Evolutionary conservation across 1,140 invertebrate genomes (phyloP), one percentile per base, ranked within the genome.

Genomic region (Solenopsis fugax): DNA sequence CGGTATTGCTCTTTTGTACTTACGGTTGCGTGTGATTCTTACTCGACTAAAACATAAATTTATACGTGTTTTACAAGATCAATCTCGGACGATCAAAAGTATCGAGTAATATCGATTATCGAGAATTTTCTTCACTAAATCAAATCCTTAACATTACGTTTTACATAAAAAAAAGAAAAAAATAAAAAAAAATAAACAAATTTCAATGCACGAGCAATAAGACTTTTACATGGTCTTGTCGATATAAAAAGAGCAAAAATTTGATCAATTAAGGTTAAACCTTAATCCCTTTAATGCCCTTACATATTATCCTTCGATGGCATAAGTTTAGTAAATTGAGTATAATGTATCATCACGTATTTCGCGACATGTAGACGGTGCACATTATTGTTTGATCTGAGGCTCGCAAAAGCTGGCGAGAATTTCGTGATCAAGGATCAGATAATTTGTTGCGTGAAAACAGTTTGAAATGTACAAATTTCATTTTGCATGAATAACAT

Each of bases 1-100:
- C 45, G 18, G 6, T 73, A 82, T 73, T 82, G 67, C 80, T 50
- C 18, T 24, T 84, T 84, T 84, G 80, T 84, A 84, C 80, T 84
- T 73, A 72, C 24, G 54, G 71, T 60, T 73, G 41, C 45, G 12
- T 45, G 10, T 45, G 10, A 84, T 60, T 84, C 69, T 73, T 75
- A 72, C 9, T 80, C 48, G 56, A 69, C 34, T 80, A 69, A 80
- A 80, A 12, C 24, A 58, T 60, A 82, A 82, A 82, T 73, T 72
- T 72, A 58, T 65, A 64, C 4, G 7, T 12, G 12, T 34, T 82
- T 48, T 48, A 54, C 5, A 58, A 5, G 13, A 69, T 69, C 7
- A 50, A 69, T 69, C 21, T 48, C 45, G 7, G 3, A 50, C 13
- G 52, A 72, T 58, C 13, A 16, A 72, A 58, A 72, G 18, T 24